Evolutionary conservation across 2,888 invertebrate species (phyloP).

Genomic region (Heliconius hortense): DNA sequence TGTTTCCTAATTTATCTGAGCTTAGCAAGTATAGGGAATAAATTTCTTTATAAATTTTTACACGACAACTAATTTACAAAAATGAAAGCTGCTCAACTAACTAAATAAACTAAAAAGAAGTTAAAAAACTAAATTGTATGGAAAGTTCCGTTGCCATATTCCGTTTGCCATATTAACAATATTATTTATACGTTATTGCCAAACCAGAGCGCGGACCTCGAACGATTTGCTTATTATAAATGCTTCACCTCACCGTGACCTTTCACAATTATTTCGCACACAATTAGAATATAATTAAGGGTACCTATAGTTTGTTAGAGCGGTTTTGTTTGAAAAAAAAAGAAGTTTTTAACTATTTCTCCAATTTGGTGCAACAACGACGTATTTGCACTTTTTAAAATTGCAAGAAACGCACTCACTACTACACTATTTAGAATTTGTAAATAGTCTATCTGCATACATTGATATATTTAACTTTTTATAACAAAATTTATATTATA

Average conservation of each 20-base stretch:
- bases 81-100: not conserved
- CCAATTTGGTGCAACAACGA: not conserved
- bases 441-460: not conserved
- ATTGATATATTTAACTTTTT: not conserved
- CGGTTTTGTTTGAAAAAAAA: not conserved
- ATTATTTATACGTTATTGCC: slow-evolving; percentile 13
- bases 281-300: slow-evolving; percentile 31
- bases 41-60: no score
- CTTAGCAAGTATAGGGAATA: no score
- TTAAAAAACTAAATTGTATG: not conserved
- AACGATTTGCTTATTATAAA: slow-evolving; percentile 25
- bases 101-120: not conserved
- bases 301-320: not conserved
- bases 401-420: not conserved
- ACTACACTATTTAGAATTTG: no score
- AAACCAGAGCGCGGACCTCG: slow-evolving; percentile 14
- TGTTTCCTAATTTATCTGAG: no score
- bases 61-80: no score
- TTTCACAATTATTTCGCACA: slow-evolving; percentile 24
- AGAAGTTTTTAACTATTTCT: not conserved
- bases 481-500: no score
- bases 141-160: not conserved
- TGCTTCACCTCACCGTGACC: slow-evolving; percentile 29
- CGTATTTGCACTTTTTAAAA: no score
- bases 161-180: not conserved